Evolutionary conservation across 1,140 invertebrate species (phyloP), one percentile per base, ranked within the genome.

Genomic region (Drosophila bifasciata): DNA sequence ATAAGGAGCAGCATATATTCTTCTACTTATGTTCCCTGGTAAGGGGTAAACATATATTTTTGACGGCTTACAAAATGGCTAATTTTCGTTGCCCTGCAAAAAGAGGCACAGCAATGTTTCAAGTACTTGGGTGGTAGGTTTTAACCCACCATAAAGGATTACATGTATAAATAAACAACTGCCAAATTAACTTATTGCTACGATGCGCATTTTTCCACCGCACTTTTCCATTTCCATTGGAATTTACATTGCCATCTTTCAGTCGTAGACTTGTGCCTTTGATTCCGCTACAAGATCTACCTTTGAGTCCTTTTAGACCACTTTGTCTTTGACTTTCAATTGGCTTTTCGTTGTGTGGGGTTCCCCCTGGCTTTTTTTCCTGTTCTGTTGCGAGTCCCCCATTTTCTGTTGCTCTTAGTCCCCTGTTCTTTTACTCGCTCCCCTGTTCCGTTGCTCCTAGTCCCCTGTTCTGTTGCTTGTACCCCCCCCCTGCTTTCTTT

Each of bases 321-420:
- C 64, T 68, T 68, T 56, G 49, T 55, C 21, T 56, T 40, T 53
- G 61, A 67, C 62, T 55, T 23, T n/a, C 32, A 13, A 36, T 36
- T 36, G 32, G 32, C 23, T 8, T 53, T 40, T 16, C n/a, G n/a
- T n/a, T n/a, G n/a, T n/a, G n/a, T n/a, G n/a, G n/a, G n/a, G n/a
- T n/a, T n/a, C n/a, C 32, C 49, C 28, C 8, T 36, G 32, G 32
- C 23, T 5, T 53, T n/a, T n/a, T n/a, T n/a, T n/a, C n/a, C n/a
- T n/a, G n/a, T 25, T 25, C 49, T 64, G 53, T 55, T 52, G 49
- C 28, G 28, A 36, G 50, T 55, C 7, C 5, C 16, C 60, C 59
- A n/a, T n/a, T n/a, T 25, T 25, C 49, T 64, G 53, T 55, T 52
- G 49, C 28, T 39, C 44, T 43, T 55, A 9, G 3, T n/a, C 60